Percentiles rank a stretch among this genome's conserved stretches.
Evolutionary conservation across 1,140 invertebrate species (phyloP).

Genomic region (Drosophila repletoides): DNA sequence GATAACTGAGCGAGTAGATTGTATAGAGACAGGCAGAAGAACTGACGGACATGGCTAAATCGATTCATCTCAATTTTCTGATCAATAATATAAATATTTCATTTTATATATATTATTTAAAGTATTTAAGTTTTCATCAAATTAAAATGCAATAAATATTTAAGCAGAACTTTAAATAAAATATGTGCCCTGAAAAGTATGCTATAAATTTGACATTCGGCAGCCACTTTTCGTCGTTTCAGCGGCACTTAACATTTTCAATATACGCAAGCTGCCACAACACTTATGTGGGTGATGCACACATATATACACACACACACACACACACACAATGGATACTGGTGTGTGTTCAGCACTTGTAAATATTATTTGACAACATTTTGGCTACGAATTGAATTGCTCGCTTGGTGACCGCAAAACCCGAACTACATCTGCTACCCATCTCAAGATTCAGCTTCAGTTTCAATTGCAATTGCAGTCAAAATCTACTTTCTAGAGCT

Average conservation of each 20-base stretch:
- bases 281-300: too few species aligned
- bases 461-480: not conserved
- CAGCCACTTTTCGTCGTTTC: not conserved
- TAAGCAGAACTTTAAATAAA: not conserved
- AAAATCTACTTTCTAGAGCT: too few species aligned
- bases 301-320: not conserved
- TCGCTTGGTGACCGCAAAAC: slow-evolving; percentile 53
- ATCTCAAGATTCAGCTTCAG: not conserved
- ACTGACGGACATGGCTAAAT: too few species aligned
- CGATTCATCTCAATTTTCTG: too few species aligned
- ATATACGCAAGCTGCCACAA: slow-evolving; percentile 4
- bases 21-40: too few species aligned
- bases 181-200: slow-evolving; percentile 14
- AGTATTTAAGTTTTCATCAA: too few species aligned
- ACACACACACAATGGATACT: not conserved
- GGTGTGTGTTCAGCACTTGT: slow-evolving; percentile 29
- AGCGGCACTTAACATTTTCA: slow-evolving; percentile 16
- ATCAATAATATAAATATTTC: too few species aligned
- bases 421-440: slow-evolving; percentile 35
- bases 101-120: too few species aligned
- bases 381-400: slow-evolving; percentile 31
- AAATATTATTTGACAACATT: slow-evolving; percentile 79
- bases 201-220: slow-evolving; percentile 12
- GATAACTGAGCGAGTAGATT: too few species aligned
- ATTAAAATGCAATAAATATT: too few species aligned